A percentile compares a stretch with the other conserved stretches of the same genome.
Conservation (phyloP, 2,888 invertebrate species). For the Pardosa pseudoannulata region DNA sequence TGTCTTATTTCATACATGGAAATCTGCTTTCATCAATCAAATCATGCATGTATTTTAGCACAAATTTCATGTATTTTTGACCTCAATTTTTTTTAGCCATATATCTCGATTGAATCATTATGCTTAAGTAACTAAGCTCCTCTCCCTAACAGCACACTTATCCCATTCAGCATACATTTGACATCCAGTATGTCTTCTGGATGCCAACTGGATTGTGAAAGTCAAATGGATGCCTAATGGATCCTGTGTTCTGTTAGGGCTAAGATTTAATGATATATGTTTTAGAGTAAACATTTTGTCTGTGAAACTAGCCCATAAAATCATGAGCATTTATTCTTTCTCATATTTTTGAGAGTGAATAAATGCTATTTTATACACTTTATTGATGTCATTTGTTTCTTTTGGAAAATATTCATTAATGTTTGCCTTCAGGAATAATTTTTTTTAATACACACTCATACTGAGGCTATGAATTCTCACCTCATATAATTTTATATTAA, state of each 20-base stretch:
- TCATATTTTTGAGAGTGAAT: not conserved
- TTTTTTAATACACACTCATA: not conserved
- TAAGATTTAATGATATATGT: not conserved
- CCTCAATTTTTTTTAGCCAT: conserved; percentile 23
- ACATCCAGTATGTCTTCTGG: no score
- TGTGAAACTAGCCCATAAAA: not conserved
- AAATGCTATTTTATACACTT: not conserved
- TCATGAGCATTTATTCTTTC: not conserved
- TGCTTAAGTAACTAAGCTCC: not conserved
- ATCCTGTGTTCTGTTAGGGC: not conserved
- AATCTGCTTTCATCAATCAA: conserved; percentile 51
- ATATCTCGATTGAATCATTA: not conserved
- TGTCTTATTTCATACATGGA: conserved; percentile 36
- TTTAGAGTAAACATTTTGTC: not conserved
- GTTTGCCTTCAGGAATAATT: not conserved
- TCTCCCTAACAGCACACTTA: no score
- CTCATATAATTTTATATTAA: not conserved
- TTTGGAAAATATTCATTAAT: not conserved
- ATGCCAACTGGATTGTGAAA: no score
- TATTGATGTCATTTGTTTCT: not conserved
- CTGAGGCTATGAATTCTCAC: not conserved
- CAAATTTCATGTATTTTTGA: conserved; percentile 60
- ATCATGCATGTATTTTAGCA: conserved; percentile 47
- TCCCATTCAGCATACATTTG: no score
- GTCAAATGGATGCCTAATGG: no score